A percentile compares a stretch with the other conserved stretches of the same genome.
These are phyloP conservation scores for Arothron firmamentum DNA, from an alignment of 2,113 vertebrate species.

Conservation along the genomic window DNA sequence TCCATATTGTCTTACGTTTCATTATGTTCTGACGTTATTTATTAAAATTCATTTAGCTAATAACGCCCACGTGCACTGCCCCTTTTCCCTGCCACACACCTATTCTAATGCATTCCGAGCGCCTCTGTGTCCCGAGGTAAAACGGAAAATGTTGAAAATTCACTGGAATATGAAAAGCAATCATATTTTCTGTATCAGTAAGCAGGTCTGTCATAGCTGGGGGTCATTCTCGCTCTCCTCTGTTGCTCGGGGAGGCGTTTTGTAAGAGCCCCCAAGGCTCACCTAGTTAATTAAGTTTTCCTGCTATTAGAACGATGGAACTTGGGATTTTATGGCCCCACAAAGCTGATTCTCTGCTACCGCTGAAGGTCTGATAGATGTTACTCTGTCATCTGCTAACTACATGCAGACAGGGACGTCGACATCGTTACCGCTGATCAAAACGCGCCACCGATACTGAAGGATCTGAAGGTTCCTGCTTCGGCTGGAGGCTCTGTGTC, in stretches of 20 bases:
- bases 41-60: constrained; percentile 70
- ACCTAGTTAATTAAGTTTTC: constrained; percentile 78
- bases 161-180: constrained; percentile 76
- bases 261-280: constrained; percentile 67
- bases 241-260: constrained; percentile 75
- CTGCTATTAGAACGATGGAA: constrained; percentile 53
- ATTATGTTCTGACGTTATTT: constrained; percentile 66
- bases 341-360: constrained; percentile 43
- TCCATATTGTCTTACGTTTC: constrained; percentile 61
- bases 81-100: constrained; percentile 40
- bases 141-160: constrained; percentile 70
- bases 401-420: too few species aligned
- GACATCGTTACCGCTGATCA: too few species aligned
- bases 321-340: constrained; percentile 53
- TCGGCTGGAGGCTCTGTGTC: too few species aligned
- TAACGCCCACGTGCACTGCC: constrained; percentile 56
- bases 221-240: constrained; percentile 70
- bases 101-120: constrained; percentile 68
- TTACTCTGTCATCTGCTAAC: constrained; percentile 9
- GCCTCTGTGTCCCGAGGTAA: constrained; percentile 68
- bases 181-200: constrained; percentile 81
- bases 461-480: too few species aligned
- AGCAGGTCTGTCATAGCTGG: constrained; percentile 76
- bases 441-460: too few species aligned
- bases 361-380: constrained; percentile 37